Base-by-base conservation (phyloP, 2,888 invertebrate species). In the Morpho achilles region DNA sequence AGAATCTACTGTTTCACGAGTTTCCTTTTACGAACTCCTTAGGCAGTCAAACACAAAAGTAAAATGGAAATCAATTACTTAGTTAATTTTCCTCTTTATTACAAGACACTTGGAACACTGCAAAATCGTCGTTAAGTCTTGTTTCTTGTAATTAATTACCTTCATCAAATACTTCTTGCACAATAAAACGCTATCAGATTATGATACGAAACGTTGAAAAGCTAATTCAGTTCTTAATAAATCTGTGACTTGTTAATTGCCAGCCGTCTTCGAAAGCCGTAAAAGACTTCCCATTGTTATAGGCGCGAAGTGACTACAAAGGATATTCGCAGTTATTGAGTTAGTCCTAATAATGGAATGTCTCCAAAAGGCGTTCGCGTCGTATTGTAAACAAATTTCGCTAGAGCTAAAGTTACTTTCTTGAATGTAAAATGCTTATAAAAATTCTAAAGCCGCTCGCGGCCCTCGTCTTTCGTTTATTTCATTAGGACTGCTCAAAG, bases 211-310 rank as follows among this genome's bases (percentile, higher is more conserved):
- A 83, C 74, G 82, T 72, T 82, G 80, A 80, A 32, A 85, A 85
- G 87, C 82, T 84, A 80, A 85, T 86, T 83, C 77, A 74, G 79
- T 73, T 78, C 75, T 76, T 80, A 80, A 85, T 86, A 85, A 87
- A 86, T 84, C 74, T 74, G 75, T 77, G 82, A 82, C 80, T 84
- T 84, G 82, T 84, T 86, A 87, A 87, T 86, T 84, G 82, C 79
- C 73, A 75, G 73, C 69, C 73, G 70, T 75, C 71, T 69, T 74
- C 69, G 67, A 70, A 71, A 65, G 65, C 74, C 77, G 76, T 81
- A 79, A 84, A 83, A 76, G 74, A 71, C 69, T 69, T 71, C 73
- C 75, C 79, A 85, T 84, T 80, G 84, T 81, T 77, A 74, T 70
- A 68, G 64, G 66, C 63, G 66, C 67, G 74, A 74, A 72, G 76